Evolutionary conservation across 1,140 invertebrate species (phyloP), one percentile per base, ranked within the genome.

Genomic region (Ooceraea biroi): DNA sequence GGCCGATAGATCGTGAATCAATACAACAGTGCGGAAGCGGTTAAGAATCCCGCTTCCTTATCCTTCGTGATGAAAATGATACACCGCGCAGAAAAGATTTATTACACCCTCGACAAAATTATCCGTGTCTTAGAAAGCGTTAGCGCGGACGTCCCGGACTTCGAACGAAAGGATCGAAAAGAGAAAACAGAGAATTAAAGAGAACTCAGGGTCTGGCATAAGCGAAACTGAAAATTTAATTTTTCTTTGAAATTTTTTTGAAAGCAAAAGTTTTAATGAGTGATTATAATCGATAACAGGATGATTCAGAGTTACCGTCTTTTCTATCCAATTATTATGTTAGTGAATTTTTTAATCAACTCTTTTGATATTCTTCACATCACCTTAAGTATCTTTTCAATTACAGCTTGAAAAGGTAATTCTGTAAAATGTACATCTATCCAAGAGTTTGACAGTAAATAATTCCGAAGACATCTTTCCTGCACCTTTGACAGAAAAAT

Each of bases 1-100:
- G 69, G 11, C n/a, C 57, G 19, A 27, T 36, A 58, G 52, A 68
- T 55, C 71, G 71, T 68, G 84, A 80, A 55, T 48, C 46, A 84
- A 87, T 71, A 78, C 74, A 57, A 84, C n/a, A 17, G 55, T 44
- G 17, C 82, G 85, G 85, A 88, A 88, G 82, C 61, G 66, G 30
- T 68, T 57, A 14, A 55, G 44, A 7, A 68, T 60, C 11, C 44
- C 46, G 19, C 41, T 71, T 52, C 22, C 48, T 84, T 44, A 44
- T 66, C 11, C 19, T 1, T 17, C 27, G 48, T 48, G 50, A 69
- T 78, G 48, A 27, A 69, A 27, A 78, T 69, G 63, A 69, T 71
- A 71, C 1, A 17, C 57, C 50, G 27, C 60, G 60, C 41, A 36
- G 30, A 78, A 69, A 71, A 69, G 50, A 50, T 69, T 44, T 69